phyloP scores from a whole-genome alignment of 2,888 invertebrate genomes.

The Muscina levida region DNA sequence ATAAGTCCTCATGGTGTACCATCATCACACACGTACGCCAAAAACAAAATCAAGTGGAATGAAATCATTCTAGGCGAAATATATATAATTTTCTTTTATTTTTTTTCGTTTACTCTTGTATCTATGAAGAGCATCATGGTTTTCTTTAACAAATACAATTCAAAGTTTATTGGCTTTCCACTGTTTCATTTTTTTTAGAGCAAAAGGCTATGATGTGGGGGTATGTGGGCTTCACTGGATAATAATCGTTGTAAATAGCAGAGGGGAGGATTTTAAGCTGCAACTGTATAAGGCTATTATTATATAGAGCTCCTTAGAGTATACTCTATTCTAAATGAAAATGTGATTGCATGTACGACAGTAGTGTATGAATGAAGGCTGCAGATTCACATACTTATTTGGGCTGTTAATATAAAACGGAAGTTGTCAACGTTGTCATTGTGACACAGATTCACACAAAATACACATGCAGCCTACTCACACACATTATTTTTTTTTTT shows the following conservation, averaged over 20 bases:
- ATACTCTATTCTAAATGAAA: not conserved
- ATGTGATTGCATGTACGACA: not conserved
- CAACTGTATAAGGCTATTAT: no score
- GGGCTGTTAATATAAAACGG: constrained; percentile 13
- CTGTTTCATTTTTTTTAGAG: no score
- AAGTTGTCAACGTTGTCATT: constrained; percentile 3
- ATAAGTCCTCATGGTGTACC: no score
- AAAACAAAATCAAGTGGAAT: not conserved
- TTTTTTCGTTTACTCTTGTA: no score
- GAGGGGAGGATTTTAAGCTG: no score
- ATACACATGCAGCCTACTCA: not conserved
- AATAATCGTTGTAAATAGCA: no score
- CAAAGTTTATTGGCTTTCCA: constrained; percentile 61
- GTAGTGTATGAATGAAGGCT: not conserved
- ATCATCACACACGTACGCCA: no score
- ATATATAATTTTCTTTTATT: not conserved
- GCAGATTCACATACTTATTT: not conserved
- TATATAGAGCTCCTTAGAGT: no score
- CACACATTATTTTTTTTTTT: no score
- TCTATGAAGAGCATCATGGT: not conserved
- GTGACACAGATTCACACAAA: not conserved
- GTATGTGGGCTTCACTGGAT: no score
- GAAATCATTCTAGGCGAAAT: not conserved
- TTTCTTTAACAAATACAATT: constrained; percentile 44
- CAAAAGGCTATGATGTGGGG: no score